These are phyloP conservation scores for Amazona ochrocephala DNA, from an alignment of 2,797 vertebrate species.

Conservation along the genomic window DNA sequence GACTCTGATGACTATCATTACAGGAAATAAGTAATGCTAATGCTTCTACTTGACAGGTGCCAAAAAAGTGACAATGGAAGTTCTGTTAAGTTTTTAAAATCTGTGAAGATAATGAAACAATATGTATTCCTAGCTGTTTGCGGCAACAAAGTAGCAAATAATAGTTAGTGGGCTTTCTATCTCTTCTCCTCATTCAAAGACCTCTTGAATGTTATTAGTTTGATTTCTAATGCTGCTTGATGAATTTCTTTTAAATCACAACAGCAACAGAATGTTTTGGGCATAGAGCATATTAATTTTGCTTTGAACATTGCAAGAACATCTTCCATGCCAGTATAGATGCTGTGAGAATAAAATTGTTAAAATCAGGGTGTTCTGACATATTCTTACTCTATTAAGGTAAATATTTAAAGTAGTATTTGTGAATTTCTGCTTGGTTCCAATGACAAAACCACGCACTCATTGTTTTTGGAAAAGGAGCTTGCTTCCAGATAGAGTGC, in stretches of 20 bases:
- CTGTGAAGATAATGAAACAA: neutral
- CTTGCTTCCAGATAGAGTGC: neutral
- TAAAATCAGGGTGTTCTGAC: neutral
- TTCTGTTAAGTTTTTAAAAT: neutral
- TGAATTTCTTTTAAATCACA: conserved; percentile 32
- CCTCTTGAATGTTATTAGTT: neutral
- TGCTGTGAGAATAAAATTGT: neutral
- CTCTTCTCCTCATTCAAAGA: neutral
- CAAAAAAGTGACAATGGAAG: neutral
- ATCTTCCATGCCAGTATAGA: neutral
- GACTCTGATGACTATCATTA: neutral
- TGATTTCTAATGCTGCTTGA: neutral
- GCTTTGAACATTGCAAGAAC: neutral
- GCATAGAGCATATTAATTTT: neutral
- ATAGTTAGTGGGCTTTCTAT: neutral
- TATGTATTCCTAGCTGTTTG: neutral
- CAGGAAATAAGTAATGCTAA: neutral
- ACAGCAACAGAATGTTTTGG: neutral
- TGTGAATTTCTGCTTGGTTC: neutral
- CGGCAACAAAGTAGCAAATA: neutral
- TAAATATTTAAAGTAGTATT: neutral
- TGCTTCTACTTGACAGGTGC: neutral
- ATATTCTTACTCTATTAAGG: neutral
- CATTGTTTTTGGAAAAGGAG: neutral
- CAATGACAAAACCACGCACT: neutral